A percentile compares a stretch with the other conserved stretches of the same genome.
phyloP scores from a whole-genome alignment of 2,113 vertebrate genomes.

The Rhinoderma darwinii region DNA sequence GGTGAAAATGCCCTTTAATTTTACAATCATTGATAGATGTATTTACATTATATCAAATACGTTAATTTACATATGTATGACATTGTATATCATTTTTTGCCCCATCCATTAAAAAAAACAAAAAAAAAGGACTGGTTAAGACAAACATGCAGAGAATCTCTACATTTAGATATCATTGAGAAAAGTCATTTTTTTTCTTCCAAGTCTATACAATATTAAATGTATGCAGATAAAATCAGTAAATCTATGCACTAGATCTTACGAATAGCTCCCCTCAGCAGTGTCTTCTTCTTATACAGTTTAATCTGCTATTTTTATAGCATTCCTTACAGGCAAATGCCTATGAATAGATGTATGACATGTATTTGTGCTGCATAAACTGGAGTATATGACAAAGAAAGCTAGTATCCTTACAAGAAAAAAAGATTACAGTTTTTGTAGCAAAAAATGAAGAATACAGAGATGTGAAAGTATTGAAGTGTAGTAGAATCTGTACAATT shows the following conservation, averaged over 20 bases:
- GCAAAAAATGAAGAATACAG: slow-evolving; percentile 16
- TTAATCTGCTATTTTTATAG: slow-evolving; percentile 39
- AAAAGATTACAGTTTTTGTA: slow-evolving; percentile 26
- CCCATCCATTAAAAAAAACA: not conserved
- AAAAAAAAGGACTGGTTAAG: not conserved
- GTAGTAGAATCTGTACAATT: not conserved
- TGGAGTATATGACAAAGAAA: slow-evolving; percentile 7
- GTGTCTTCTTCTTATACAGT: slow-evolving; percentile 21
- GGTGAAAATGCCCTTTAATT: no score
- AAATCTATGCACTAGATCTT: slow-evolving; percentile 33
- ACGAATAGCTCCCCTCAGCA: slow-evolving; percentile 18
- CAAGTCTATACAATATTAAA: not conserved
- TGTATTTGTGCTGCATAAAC: slow-evolving; percentile 38
- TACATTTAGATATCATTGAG: not conserved
- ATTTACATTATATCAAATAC: not conserved
- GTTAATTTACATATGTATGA: not conserved
- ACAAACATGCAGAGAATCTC: not conserved
- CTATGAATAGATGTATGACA: slow-evolving; percentile 44
- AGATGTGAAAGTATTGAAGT: not conserved
- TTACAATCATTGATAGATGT: not conserved
- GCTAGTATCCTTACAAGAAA: not conserved
- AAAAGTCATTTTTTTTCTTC: slow-evolving; percentile 11
- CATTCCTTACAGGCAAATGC: slow-evolving; percentile 28
- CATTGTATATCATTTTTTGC: not conserved
- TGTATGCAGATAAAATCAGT: slow-evolving; percentile 4